phyloP scores from a whole-genome alignment of 1,140 invertebrate species.

The Chionoecetes opilio region DNA sequence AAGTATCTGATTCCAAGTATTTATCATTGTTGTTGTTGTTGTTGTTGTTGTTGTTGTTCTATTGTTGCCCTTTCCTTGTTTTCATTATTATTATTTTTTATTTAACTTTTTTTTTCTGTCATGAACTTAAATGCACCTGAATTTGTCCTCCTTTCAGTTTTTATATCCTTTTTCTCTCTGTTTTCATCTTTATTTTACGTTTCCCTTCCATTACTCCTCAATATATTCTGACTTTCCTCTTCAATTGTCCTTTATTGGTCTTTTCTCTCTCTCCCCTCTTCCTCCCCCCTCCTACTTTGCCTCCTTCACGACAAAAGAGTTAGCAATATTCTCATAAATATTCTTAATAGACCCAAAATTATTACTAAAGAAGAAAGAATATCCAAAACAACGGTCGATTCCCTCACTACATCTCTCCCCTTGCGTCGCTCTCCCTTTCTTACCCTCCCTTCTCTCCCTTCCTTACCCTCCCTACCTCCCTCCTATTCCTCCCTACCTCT shows the following conservation, averaged over 20 bases:
- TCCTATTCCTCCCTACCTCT: too few species aligned
- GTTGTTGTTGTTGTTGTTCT: neutral
- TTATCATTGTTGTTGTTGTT: neutral
- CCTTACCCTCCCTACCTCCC: neutral
- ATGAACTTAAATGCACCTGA: too few species aligned
- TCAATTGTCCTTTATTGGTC: neutral
- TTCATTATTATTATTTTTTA: neutral
- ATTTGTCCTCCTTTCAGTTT: too few species aligned
- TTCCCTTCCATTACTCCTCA: neutral
- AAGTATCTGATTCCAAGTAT: too few species aligned
- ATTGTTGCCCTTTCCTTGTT: neutral
- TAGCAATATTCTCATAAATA: slow-evolving; percentile 44
- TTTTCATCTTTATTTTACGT: neutral
- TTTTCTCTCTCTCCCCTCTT: neutral
- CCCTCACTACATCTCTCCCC: neutral
- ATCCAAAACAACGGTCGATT: slow-evolving; percentile 23
- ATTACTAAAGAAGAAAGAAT: slow-evolving; percentile 51
- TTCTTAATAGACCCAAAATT: slow-evolving; percentile 12
- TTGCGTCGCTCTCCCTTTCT: slow-evolving; percentile 45
- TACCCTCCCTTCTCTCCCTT: neutral
- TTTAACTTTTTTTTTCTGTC: too few species aligned
- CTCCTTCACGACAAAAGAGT: neutral
- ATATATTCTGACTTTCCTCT: slow-evolving; percentile 32
- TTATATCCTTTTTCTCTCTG: neutral
- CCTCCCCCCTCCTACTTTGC: neutral